These are phyloP conservation scores for Micoletzkya japonica DNA, from an alignment of 2,888 invertebrate species.

Conservation along the genomic window DNA sequence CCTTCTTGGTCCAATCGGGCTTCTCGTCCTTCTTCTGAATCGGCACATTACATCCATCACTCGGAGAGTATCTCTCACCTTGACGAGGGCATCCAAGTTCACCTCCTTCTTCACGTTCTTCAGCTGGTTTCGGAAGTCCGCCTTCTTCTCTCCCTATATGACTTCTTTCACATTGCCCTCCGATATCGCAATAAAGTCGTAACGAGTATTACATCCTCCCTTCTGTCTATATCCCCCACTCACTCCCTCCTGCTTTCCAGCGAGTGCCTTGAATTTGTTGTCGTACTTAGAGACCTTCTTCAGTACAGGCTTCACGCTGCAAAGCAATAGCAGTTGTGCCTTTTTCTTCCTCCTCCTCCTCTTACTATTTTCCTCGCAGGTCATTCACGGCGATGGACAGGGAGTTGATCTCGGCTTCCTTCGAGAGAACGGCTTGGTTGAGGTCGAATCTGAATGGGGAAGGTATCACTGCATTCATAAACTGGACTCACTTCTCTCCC, in stretches of 20 bases:
- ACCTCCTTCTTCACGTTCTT: constrained; percentile 96
- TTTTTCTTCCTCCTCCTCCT: constrained; percentile 30
- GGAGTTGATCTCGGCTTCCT: constrained; percentile 81
- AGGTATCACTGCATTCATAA: not conserved
- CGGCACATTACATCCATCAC: not conserved
- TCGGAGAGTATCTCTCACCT: too few species aligned
- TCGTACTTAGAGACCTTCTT: constrained; percentile 99
- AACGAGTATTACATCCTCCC: not conserved
- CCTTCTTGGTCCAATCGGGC: constrained; percentile 46
- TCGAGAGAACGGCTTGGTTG: constrained; percentile 22
- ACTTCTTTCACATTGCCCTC: not conserved
- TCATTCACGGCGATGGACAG: constrained; percentile 99
- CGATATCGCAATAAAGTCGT: not conserved
- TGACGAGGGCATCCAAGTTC: constrained; percentile 75
- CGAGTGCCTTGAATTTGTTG: constrained; percentile 79
- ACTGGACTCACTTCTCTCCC: constrained; percentile 12
- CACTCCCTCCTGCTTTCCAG: constrained; percentile 37
- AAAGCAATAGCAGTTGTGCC: not conserved
- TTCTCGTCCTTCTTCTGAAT: constrained; percentile 45
- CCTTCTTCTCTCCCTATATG: constrained; percentile 67
- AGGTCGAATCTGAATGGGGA: constrained; percentile 9
- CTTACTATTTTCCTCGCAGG: constrained; percentile 94
- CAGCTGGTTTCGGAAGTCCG: constrained; percentile 98
- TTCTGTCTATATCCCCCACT: not conserved
- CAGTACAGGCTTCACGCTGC: constrained; percentile 67